A percentile compares a stretch with the other conserved stretches of the same genome.
Conservation (phyloP, 2,113 vertebrate genomes). For the Colistium nudipinnis region DNA sequence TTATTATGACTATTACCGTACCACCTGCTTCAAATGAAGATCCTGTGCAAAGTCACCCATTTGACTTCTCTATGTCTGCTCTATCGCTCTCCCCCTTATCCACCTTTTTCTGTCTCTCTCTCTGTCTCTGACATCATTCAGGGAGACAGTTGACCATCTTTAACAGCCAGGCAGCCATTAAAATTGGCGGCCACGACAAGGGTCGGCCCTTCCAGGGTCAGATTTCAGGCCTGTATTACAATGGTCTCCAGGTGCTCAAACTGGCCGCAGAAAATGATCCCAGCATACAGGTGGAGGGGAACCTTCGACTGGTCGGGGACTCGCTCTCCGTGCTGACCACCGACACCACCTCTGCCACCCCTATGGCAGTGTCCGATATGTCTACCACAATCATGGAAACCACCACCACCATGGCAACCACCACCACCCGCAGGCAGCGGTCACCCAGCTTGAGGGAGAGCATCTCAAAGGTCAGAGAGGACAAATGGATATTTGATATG, state of each 20-base stretch:
- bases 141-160: constrained; percentile 97
- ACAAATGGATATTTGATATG: neutral
- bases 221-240: constrained; percentile 95
- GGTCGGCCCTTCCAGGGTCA: constrained; percentile 94
- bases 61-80: constrained; percentile 51
- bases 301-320: constrained; percentile 92
- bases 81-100: constrained; percentile 45
- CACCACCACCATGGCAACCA: constrained; percentile 95
- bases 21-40: constrained; percentile 49
- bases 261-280: constrained; percentile 93
- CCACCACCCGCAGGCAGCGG: constrained; percentile 90
- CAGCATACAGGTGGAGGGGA: constrained; percentile 89
- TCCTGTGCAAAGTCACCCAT: constrained; percentile 28
- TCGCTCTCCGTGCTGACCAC: constrained; percentile 89
- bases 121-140: constrained; percentile 67
- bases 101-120: constrained; percentile 46
- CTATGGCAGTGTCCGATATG: constrained; percentile 92
- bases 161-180: constrained; percentile 95
- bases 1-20: constrained; percentile 37
- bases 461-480: constrained; percentile 88
- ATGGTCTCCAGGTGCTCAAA: constrained; percentile 93
- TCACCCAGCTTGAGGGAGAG: constrained; percentile 92
- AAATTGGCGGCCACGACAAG: constrained; percentile 92
- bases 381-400: constrained; percentile 97
- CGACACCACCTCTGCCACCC: constrained; percentile 89